phyloP scores from a whole-genome alignment of 1,140 invertebrate genomes.

The Drosophila tani region DNA sequence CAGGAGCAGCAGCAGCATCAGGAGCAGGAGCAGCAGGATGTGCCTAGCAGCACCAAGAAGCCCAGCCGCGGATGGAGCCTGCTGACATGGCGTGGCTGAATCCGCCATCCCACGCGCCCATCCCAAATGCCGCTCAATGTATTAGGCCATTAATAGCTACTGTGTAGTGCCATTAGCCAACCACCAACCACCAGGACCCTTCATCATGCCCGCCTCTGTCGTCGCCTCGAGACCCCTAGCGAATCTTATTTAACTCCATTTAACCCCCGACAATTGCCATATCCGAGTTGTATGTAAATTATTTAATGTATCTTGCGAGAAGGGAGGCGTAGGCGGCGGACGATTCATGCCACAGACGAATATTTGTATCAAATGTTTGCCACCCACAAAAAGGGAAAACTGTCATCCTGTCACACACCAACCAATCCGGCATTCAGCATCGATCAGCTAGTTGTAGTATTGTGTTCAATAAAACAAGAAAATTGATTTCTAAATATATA shows the following conservation, averaged over 20 bases:
- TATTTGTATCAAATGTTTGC: constrained; percentile 83
- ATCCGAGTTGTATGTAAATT: constrained; percentile 62
- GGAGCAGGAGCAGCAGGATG: constrained; percentile 35
- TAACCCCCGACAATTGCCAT: constrained; percentile 58
- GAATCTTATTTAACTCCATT: constrained; percentile 49
- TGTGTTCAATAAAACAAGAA: constrained; percentile 77
- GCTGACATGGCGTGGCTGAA: constrained; percentile 77
- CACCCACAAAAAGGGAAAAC: constrained; percentile 18
- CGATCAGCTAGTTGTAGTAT: constrained; percentile 69
- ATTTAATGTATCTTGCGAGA: constrained; percentile 48
- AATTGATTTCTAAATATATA: constrained; percentile 59
- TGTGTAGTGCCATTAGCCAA: constrained; percentile 79
- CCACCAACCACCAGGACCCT: constrained; percentile 18
- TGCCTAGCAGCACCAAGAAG: constrained; percentile 53
- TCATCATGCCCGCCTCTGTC: constrained; percentile 18
- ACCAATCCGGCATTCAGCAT: constrained; percentile 57
- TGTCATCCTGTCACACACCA: constrained; percentile 35
- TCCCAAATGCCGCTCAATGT: constrained; percentile 72
- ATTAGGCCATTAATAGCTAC: constrained; percentile 83
- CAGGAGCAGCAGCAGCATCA: constrained; percentile 38
- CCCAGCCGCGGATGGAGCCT: constrained; percentile 78
- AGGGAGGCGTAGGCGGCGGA: constrained; percentile 27
- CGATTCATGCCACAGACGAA: constrained; percentile 53
- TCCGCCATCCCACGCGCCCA: constrained; percentile 10
- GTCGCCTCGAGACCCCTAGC: constrained; percentile 42